Evolutionary conservation across 2,888 invertebrate species (phyloP).

Genomic region (Tubulanus polymorphus): DNA sequence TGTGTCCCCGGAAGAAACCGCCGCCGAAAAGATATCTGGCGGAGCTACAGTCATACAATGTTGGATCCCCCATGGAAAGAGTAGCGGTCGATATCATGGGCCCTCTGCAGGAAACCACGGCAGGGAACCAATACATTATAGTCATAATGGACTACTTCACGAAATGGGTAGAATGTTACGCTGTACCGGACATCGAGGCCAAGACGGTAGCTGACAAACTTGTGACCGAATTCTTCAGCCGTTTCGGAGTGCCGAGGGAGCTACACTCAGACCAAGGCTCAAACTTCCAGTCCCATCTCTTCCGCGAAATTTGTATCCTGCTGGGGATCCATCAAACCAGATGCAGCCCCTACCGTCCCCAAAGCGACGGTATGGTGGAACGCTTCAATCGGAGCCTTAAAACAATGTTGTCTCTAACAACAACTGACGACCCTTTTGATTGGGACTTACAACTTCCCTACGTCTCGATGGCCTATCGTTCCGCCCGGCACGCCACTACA

Average conservation of each 20-base stretch:
- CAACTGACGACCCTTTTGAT: slow-evolving; percentile 2
- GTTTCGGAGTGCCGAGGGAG: slow-evolving; percentile 14
- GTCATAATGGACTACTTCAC: slow-evolving; percentile 20
- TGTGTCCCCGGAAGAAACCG: slow-evolving; percentile 13
- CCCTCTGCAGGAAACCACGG: slow-evolving; percentile 17
- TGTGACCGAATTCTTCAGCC: slow-evolving; percentile 19
- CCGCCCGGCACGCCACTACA: slow-evolving; percentile 11
- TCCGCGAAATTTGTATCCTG: slow-evolving; percentile 17
- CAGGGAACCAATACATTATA: slow-evolving; percentile 22
- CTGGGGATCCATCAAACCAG: slow-evolving; percentile 20
- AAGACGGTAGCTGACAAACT: slow-evolving; percentile 15
- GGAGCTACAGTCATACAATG: slow-evolving; percentile 13
- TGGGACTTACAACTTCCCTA: slow-evolving; percentile 8
- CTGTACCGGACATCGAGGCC: slow-evolving; percentile 19
- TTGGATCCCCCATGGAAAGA: slow-evolving; percentile 17
- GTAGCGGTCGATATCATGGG: slow-evolving; percentile 19
- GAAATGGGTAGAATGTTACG: slow-evolving; percentile 18
- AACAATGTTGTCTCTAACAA: too few species aligned
- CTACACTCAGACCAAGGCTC: slow-evolving; percentile 21
- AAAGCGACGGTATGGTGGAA: slow-evolving; percentile 18
- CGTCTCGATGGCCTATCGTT: slow-evolving; percentile 19
- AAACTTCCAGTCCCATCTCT: slow-evolving; percentile 19
- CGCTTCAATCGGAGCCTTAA: slow-evolving; percentile 16
- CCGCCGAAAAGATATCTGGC: slow-evolving; percentile 10
- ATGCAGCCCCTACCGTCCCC: slow-evolving; percentile 17